These are phyloP conservation scores for Turritopsis dohrnii DNA, from an alignment of 30 jellyfish, hydroid and myxozoan genomes.

Conservation along the genomic window DNA sequence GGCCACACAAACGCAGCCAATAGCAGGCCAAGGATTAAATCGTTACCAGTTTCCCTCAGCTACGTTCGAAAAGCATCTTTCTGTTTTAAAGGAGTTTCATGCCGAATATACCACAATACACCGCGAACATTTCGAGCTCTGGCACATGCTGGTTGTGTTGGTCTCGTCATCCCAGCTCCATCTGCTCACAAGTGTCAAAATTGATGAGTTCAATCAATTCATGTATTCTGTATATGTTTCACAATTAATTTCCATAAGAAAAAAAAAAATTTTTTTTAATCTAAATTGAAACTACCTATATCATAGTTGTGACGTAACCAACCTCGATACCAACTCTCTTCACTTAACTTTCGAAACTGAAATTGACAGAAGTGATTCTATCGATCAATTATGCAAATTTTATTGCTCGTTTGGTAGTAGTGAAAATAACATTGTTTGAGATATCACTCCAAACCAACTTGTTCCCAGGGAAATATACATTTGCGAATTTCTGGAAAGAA, in stretches of 20 bases:
- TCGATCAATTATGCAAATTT: too few relatives aligned
- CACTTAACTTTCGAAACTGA: too few relatives aligned
- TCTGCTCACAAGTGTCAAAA: constrained; percentile 23
- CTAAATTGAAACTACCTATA: too few relatives aligned
- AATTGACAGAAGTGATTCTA: too few relatives aligned
- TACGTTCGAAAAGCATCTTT: constrained; percentile 43
- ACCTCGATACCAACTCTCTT: too few relatives aligned
- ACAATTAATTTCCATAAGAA: not conserved
- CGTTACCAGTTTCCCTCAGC: constrained; percentile 30
- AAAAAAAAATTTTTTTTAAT: too few relatives aligned
- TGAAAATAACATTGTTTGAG: too few relatives aligned
- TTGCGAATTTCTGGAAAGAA: too few relatives aligned
- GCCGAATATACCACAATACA: constrained; percentile 42
- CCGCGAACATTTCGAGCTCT: constrained; percentile 75
- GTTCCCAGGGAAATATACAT: too few relatives aligned
- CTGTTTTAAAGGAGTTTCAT: constrained; percentile 60
- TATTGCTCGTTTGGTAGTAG: too few relatives aligned
- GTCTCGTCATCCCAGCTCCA: constrained; percentile 76
- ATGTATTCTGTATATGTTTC: not conserved
- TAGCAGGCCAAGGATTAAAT: not conserved
- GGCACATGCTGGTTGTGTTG: constrained; percentile 73
- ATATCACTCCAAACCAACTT: too few relatives aligned
- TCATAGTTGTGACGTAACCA: too few relatives aligned
- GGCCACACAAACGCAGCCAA: not conserved
- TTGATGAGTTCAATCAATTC: not conserved